Evolutionary conservation across 2,888 invertebrate species (phyloP).

Genomic region (Microplitis manilae): DNA sequence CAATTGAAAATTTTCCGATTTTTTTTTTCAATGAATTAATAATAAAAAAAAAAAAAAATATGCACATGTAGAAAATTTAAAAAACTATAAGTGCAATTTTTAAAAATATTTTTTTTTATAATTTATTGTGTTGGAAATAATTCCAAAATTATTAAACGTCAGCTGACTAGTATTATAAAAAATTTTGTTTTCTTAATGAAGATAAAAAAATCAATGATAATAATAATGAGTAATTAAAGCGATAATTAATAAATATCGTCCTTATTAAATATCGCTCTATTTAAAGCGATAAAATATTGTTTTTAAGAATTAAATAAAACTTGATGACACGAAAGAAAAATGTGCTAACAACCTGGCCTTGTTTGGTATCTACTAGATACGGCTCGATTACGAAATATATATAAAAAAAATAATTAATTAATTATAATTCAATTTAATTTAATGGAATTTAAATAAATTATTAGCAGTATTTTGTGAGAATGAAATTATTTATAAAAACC

Average conservation of each 20-base stretch:
- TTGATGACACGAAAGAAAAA: not conserved
- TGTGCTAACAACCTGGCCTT: not conserved
- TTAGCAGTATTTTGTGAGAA: not conserved
- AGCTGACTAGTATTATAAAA: no score
- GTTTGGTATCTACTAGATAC: not conserved
- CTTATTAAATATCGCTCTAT: not conserved
- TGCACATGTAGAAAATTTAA: no score
- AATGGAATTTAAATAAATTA: conserved; percentile 6
- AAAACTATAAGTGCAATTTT: no score
- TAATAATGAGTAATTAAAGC: not conserved
- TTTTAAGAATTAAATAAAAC: not conserved
- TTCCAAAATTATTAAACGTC: no score
- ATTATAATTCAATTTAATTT: not conserved
- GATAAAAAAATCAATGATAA: not conserved
- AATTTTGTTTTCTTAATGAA: no score
- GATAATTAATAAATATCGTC: not conserved
- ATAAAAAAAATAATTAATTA: no score
- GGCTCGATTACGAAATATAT: no score
- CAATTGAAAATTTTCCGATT: no score
- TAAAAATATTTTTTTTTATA: no score
- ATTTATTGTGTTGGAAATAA: no score
- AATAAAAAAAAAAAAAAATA: no score
- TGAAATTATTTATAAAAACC: conserved; percentile 35
- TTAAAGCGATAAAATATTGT: not conserved
- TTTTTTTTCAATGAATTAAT: no score